Evolutionary conservation across 2,888 invertebrate genomes (phyloP).

Genomic region (Mythimna ferrago): DNA sequence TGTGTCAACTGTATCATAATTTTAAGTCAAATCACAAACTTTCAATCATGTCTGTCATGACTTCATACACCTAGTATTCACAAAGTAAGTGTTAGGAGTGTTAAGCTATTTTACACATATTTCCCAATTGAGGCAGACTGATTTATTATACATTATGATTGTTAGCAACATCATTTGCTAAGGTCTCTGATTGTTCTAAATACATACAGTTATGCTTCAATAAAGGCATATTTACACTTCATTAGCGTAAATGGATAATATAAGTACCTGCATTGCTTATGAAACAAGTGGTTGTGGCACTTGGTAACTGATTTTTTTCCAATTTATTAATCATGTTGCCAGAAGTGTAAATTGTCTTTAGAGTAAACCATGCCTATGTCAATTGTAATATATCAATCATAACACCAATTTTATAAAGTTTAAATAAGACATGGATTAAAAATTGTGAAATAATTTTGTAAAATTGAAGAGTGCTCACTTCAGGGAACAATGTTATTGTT

Average conservation of each 20-base stretch:
- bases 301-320: conserved; percentile 19
- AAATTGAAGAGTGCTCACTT: conserved; percentile 77
- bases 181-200: conserved; percentile 35
- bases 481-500: conserved; percentile 78
- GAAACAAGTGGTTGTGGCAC: conserved; percentile 15
- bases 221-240: conserved; percentile 46
- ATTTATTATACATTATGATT: conserved; percentile 53
- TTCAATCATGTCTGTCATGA: conserved; percentile 10
- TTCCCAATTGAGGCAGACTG: conserved; percentile 44
- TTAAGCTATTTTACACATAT: conserved; percentile 5
- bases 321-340: conserved; percentile 9
- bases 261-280: conserved; percentile 12
- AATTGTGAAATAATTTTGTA: conserved; percentile 69
- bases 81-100: conserved; percentile 14
- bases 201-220: conserved; percentile 41
- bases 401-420: conserved; percentile 26
- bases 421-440: conserved; percentile 57
- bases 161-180: conserved; percentile 41
- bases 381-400: conserved; percentile 47
- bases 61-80: not conserved
- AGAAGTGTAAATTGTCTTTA: conserved; percentile 48
- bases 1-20: conserved; percentile 30
- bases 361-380: conserved; percentile 26
- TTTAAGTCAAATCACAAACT: conserved; percentile 17
- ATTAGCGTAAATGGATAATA: conserved; percentile 32